These are phyloP conservation scores for Lindbergichthys nudifrons DNA, from an alignment of 2,797 vertebrate genomes.

Conservation along the genomic window DNA sequence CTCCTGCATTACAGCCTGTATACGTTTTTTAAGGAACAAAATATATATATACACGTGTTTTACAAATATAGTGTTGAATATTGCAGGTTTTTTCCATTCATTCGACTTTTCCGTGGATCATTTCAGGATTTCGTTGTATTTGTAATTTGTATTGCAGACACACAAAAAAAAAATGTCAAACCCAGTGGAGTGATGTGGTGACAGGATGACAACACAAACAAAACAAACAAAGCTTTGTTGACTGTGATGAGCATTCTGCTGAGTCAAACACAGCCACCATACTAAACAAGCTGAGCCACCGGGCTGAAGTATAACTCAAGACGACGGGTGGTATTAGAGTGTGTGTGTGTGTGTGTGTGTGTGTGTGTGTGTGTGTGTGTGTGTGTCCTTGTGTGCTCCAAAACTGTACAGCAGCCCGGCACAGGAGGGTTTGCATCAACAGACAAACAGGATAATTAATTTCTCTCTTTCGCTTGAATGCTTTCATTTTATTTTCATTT, in stretches of 20 bases:
- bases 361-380: conserved; percentile 6
- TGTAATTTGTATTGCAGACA: no score
- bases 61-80: not conserved
- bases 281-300: conserved; percentile 47
- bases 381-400: conserved; percentile 4
- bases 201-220: conserved; percentile 26
- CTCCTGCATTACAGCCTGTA: not conserved
- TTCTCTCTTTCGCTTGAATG: conserved; percentile 64
- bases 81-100: no score
- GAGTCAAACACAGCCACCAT: conserved; percentile 49
- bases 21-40: not conserved
- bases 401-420: conserved; percentile 14
- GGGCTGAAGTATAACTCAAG: conserved; percentile 45
- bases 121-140: not conserved
- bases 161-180: not conserved
- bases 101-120: no score
- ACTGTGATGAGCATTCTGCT: conserved; percentile 47
- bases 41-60: not conserved
- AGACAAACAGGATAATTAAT: conserved; percentile 73
- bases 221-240: conserved; percentile 37
- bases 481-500: conserved; percentile 75
- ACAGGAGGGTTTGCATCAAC: conserved; percentile 54
- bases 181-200: conserved; percentile 7
- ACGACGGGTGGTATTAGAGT: conserved; percentile 30
- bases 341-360: conserved; percentile 4